Conservation (phyloP, 2,797 vertebrate genomes). For the Myotis vivesi region DNA sequence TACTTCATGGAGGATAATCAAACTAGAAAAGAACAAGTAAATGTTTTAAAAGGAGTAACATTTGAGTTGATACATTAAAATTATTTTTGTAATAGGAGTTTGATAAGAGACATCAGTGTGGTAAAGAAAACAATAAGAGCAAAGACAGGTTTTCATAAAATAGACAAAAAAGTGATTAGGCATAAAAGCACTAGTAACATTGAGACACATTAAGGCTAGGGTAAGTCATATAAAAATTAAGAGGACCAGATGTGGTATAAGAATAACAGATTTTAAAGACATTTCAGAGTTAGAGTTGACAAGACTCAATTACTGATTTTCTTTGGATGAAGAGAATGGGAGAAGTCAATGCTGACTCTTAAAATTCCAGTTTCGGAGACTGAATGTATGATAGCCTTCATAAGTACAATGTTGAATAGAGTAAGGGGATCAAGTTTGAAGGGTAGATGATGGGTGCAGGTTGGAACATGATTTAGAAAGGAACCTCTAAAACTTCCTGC, state of each 20-base stretch:
- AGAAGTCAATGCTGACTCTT: background rate
- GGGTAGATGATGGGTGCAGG: background rate
- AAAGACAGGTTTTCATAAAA: background rate
- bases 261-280: background rate
- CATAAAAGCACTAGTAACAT: background rate
- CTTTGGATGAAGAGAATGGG: background rate
- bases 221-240: background rate
- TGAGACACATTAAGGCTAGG: background rate
- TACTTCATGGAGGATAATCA: background rate
- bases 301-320: background rate
- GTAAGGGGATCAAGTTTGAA: background rate
- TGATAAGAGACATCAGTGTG: background rate
- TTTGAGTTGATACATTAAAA: background rate
- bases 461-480: background rate
- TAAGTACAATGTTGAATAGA: background rate
- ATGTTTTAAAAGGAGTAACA: background rate
- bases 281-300: slow-evolving; percentile 31
- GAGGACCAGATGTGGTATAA: background rate
- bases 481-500: background rate
- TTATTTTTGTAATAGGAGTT: background rate
- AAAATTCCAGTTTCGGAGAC: background rate
- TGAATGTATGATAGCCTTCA: background rate
- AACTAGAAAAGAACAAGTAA: background rate
- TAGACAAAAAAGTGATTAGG: background rate
- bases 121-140: background rate